Base-by-base conservation (phyloP, 1,140 invertebrate species). In the Drosophila parvula region DNA sequence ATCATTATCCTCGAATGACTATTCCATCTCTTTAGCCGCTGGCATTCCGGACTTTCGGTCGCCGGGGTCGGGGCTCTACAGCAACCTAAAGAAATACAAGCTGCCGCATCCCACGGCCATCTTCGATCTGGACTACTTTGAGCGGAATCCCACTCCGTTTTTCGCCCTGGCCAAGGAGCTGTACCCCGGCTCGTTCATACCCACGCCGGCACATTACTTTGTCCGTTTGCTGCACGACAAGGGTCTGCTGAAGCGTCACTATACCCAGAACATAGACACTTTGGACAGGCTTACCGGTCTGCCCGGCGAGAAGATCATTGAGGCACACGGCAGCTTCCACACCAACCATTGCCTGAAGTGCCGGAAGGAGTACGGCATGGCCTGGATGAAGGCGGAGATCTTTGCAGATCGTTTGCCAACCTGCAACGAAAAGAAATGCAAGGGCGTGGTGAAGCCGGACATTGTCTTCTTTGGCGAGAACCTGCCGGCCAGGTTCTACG, bases 31-130 rank as follows among this genome's bases (percentile, higher is more conserved):
- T 94, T 75, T 92, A 97, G 97, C 97, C 92, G 97, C 97, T 70
- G 98, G 98, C 64, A 99, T 99, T 89, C 98, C 98, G 43, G 98
- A 99, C 92, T 98, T 97, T 93, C 95, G 98, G 16, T 98, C 97
- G 34, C 97, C 97, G 7, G 96, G 96, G 32, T 97, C 96, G 73
- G 98, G 98, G 5, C 92, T 99, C 2, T 99, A 99, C 93, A 94
- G 97, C 90, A 99, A 99, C 92, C 93, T 99, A 36, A 94, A 96
- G 70, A 98, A 98, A 92, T 99, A 98, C 91, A 96, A 98, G 81
- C 93, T 99, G 45, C 97, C 97, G 0, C 95, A 98, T 93, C 98
- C 98, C n/a, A 96, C 98, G 90, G 96, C 97, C n/a, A 98, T 99
- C 79, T 99, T 99, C 93, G 97, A 98, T 91, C 95, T 99, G 28